Base-by-base conservation (phyloP, 1,140 invertebrate genomes). In the Leguminivora glycinivorella region DNA sequence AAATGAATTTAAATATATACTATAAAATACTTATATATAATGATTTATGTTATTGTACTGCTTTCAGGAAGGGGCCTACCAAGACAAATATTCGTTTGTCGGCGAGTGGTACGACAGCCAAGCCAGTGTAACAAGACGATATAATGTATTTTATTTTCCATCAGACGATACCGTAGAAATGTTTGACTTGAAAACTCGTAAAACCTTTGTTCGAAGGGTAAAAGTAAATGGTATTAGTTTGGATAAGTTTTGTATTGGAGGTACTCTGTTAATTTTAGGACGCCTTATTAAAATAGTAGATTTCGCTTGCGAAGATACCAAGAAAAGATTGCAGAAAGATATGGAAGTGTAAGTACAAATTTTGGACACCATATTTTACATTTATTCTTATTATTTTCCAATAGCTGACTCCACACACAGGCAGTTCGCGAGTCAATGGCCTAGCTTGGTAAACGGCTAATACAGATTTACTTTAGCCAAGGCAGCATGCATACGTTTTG, bases 31-130 rank as follows among this genome's bases (percentile, higher is more conserved):
- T 4, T 24, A n/a, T 67, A 10, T 6, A n/a, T 67, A 22, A n/a
- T 66, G 24, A 24, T 25, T 4, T 34, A 7, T 24, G n/a, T n/a
- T n/a, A n/a, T 7, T 52, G 14, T 69, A 9, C 52, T 29, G 26
- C n/a, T 63, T 88, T 69, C 67, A 92, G 91, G 91, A 92, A 73
- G 88, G 88, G 34, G 75, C 83, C 40, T 91, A 87, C 60, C 79
- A 72, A 69, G 87, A 92, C 43, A 92, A 89, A 82, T 92, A 88
- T 81, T 82, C 92, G 14, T 97, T 97, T 91, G 92, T 95, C 73
- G 95, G 95, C 19, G 96, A 97, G 89, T 98, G 96, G 96, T 96
- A 95, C 81, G 96, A 97, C 79, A 93, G 94, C 75, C 93, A 95
- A 78, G 94, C 96, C 0, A 94, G 93, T 63, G 88, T 96, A 3